phyloP scores from a whole-genome alignment of 2,113 vertebrate species.

The Phyllostomus discolor region DNA sequence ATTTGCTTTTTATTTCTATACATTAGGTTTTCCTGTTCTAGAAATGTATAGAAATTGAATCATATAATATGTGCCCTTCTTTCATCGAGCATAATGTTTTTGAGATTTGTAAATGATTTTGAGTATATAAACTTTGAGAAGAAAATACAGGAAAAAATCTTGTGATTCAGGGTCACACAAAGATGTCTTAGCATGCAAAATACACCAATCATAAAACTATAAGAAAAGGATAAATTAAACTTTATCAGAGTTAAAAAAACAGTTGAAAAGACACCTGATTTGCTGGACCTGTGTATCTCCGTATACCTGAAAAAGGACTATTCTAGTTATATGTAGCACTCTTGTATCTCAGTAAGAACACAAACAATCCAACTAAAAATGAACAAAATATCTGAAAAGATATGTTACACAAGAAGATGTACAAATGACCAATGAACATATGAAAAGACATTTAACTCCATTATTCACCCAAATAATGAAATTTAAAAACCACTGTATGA shows the following conservation, averaged over 20 bases:
- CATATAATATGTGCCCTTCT: neutral
- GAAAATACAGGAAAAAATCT: neutral
- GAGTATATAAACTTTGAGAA: neutral
- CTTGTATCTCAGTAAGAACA: neutral
- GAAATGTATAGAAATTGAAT: neutral
- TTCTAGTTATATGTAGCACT: neutral
- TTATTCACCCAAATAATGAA: neutral
- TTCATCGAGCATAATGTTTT: neutral
- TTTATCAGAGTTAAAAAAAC: neutral
- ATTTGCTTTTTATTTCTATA: neutral
- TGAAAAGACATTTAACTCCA: neutral
- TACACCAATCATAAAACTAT: neutral
- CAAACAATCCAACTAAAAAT: neutral
- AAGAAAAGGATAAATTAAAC: neutral
- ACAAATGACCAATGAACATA: neutral
- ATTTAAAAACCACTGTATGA: neutral
- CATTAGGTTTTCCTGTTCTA: neutral
- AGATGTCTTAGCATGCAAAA: neutral
- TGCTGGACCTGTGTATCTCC: neutral
- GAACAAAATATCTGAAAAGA: neutral
- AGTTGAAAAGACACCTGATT: neutral
- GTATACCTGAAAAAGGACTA: neutral
- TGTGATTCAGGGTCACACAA: neutral
- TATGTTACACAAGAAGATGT: neutral
- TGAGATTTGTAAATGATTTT: slow-evolving; percentile 10